A percentile compares a stretch with the other conserved stretches of the same genome.
Evolutionary conservation across 2,797 vertebrate species (phyloP).

Genomic region (Halcyon leucocephala): DNA sequence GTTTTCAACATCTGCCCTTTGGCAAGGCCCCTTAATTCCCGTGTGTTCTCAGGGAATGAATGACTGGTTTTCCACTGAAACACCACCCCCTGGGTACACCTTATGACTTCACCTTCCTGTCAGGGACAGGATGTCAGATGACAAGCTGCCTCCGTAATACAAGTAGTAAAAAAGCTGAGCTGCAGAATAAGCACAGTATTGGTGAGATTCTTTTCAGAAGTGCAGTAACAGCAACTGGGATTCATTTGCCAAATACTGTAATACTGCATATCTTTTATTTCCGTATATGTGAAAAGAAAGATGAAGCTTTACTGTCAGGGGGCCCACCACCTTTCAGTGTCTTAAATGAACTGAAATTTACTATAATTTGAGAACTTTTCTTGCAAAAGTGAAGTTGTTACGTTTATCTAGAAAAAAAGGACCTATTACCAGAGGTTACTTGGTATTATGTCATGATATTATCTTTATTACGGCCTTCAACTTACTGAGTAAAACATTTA

Average conservation of each 20-base stretch:
- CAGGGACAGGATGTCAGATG: neutral
- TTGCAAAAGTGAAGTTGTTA: neutral
- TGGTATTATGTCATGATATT: neutral
- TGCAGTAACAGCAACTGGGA: neutral
- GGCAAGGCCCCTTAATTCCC: neutral
- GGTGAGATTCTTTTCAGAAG: conserved; percentile 46
- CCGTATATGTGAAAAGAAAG: neutral
- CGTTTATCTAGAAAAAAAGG: neutral
- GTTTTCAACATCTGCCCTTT: neutral
- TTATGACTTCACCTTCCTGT: neutral
- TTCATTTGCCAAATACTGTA: neutral
- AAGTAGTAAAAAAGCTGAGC: neutral
- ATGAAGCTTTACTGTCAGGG: neutral
- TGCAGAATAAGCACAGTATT: neutral
- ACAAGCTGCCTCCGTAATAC: neutral
- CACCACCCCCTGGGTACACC: neutral
- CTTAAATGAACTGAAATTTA: neutral
- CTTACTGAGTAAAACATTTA: neutral
- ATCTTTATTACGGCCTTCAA: neutral
- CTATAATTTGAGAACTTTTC: neutral
- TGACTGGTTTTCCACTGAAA: neutral
- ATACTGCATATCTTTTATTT: neutral
- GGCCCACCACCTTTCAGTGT: neutral
- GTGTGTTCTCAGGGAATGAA: neutral
- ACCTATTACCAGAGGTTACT: neutral